Percentiles rank a stretch among this genome's conserved stretches.
Evolutionary conservation across 2,888 invertebrate genomes (phyloP).

Genomic region (Anthoptus insignis): DNA sequence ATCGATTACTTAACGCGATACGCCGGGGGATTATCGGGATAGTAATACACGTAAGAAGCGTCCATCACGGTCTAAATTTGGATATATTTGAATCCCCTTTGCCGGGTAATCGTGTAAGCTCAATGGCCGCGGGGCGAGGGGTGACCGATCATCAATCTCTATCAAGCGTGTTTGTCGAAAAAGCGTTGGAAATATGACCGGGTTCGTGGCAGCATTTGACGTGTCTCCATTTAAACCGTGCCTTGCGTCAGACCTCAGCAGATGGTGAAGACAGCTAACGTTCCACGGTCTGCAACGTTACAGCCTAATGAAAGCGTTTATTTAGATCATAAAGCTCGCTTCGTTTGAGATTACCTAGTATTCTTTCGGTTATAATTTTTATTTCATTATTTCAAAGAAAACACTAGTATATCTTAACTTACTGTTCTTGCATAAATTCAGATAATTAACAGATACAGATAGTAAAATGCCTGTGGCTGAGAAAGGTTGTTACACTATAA

Average conservation of each 20-base stretch:
- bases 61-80: conserved; percentile 83
- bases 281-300: conserved; percentile 9
- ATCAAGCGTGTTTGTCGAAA: conserved; percentile 75
- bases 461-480: background rate
- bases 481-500: background rate
- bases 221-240: conserved; percentile 30
- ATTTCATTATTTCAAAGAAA: no score
- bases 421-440: background rate
- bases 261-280: conserved; percentile 14
- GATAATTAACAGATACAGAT: background rate
- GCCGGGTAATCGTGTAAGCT: conserved; percentile 77
- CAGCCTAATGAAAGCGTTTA: conserved; percentile 10
- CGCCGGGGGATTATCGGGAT: conserved; percentile 45
- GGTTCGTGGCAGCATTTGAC: conserved; percentile 38
- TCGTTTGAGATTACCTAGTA: background rate
- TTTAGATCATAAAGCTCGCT: conserved; percentile 15
- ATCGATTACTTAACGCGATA: conserved; percentile 33
- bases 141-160: conserved; percentile 82
- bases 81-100: conserved; percentile 83
- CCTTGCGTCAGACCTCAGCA: conserved; percentile 23
- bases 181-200: conserved; percentile 77
- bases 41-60: conserved; percentile 69
- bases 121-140: conserved; percentile 57
- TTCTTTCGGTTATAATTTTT: no score
- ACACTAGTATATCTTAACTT: no score